phyloP scores from a whole-genome alignment of 2,113 vertebrate species.

The Melozone crissalis region DNA sequence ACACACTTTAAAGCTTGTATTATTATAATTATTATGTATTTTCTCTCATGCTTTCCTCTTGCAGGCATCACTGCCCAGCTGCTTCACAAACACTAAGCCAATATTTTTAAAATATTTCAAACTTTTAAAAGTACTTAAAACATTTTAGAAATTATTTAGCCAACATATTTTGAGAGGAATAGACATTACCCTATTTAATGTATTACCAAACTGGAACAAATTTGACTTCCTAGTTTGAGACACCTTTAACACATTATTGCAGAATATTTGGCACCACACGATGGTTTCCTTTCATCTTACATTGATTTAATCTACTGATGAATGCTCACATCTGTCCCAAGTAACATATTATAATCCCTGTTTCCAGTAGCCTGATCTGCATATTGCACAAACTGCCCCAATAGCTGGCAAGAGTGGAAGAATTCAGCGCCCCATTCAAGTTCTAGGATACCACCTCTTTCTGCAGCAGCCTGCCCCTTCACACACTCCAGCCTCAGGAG shows the following conservation, averaged over 20 bases:
- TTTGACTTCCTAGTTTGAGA: not conserved
- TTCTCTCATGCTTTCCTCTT: not conserved
- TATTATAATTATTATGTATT: not conserved
- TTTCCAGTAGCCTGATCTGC: not conserved
- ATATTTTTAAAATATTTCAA: not conserved
- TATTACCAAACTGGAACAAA: not conserved
- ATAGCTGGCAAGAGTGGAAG: not conserved
- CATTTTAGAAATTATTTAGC: not conserved
- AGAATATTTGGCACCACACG: not conserved
- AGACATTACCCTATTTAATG: not conserved
- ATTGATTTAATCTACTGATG: not conserved
- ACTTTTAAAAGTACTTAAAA: not conserved
- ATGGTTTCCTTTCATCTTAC: not conserved
- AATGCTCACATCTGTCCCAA: not conserved
- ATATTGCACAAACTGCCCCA: not conserved
- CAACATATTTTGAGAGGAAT: not conserved
- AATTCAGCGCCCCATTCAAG: not conserved
- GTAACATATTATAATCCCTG: not conserved
- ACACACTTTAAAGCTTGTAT: not conserved
- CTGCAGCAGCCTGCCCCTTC: not conserved
- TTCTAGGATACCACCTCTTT: not conserved
- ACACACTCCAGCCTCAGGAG: rapidly evolving
- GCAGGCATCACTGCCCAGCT: not conserved
- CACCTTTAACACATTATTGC: not conserved
- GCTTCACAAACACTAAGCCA: not conserved